A percentile compares a stretch with the other conserved stretches of the same genome.
phyloP scores from a whole-genome alignment of 2,888 invertebrate genomes.

The Phlogophora meticulosa region DNA sequence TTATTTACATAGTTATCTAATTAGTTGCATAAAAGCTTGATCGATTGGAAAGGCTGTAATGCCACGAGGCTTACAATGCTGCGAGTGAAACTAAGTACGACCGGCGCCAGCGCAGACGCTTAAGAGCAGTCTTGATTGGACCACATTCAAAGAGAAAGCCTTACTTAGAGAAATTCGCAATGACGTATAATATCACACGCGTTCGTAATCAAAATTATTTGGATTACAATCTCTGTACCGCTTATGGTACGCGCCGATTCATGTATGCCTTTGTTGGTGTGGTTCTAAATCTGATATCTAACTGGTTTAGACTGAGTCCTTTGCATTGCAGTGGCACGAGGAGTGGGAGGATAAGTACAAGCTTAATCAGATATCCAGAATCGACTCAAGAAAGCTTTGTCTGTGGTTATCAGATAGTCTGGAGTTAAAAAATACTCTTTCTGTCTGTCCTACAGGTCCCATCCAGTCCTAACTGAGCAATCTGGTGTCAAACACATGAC shows the following conservation, averaged over 20 bases:
- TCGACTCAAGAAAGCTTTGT: neutral
- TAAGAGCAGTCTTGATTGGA: constrained; percentile 61
- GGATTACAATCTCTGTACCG: constrained; percentile 34
- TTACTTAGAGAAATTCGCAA: constrained; percentile 75
- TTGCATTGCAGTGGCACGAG: neutral
- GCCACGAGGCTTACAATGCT: constrained; percentile 61
- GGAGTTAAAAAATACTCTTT: too few species aligned
- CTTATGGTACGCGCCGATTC: neutral
- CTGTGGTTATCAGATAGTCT: neutral
- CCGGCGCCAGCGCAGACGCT: constrained; percentile 34
- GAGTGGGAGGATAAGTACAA: constrained; percentile 1
- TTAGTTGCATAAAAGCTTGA: constrained; percentile 44
- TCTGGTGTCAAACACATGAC: too few species aligned
- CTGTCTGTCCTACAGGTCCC: too few species aligned
- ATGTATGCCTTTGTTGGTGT: too few species aligned
- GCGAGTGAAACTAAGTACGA: constrained; percentile 53
- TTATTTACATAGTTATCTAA: constrained; percentile 30
- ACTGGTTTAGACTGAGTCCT: neutral
- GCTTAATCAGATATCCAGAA: neutral
- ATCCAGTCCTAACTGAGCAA: too few species aligned
- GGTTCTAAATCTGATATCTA: too few species aligned
- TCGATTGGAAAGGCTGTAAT: constrained; percentile 56
- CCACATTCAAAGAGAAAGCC: constrained; percentile 83
- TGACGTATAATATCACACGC: constrained; percentile 59
- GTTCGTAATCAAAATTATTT: constrained; percentile 42